A percentile compares a stretch with the other conserved stretches of the same genome.
These are phyloP conservation scores for Chaunax sp. DNA, from an alignment of 2,797 vertebrate genomes.

Conservation along the genomic window DNA sequence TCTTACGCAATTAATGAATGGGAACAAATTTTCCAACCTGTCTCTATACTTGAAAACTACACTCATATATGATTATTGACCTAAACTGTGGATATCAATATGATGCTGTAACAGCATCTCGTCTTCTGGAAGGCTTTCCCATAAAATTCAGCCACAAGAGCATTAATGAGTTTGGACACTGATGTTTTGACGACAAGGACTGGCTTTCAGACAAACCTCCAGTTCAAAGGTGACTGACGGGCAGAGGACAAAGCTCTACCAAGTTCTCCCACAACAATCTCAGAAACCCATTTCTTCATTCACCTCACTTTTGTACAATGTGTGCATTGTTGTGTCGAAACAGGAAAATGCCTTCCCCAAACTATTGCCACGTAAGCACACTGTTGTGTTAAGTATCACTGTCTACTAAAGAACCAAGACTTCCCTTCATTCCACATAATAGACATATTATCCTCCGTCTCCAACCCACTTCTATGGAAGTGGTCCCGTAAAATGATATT, in stretches of 20 bases:
- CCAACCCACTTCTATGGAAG: background rate
- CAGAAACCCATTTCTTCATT: background rate
- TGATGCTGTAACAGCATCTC: background rate
- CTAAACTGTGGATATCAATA: slow-evolving; percentile 13
- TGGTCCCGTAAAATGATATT: slow-evolving; percentile 14
- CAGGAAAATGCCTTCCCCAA: background rate
- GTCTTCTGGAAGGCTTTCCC: slow-evolving; percentile 32
- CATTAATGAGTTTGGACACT: slow-evolving; percentile 2
- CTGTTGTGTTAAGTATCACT: slow-evolving; percentile 1
- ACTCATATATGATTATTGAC: too few relatives aligned
- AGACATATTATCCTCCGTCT: slow-evolving; percentile 2
- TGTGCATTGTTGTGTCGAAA: slow-evolving; percentile 24
- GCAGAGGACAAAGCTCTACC: slow-evolving; percentile 8
- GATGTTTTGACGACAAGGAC: slow-evolving; percentile 17
- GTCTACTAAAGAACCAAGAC: background rate
- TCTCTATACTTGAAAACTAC: too few relatives aligned
- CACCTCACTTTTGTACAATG: slow-evolving; percentile 1
- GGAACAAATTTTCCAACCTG: too few relatives aligned
- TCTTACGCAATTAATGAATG: too few relatives aligned
- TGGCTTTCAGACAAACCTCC: background rate
- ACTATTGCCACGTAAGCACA: slow-evolving; percentile 5
- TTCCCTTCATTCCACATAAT: background rate
- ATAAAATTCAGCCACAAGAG: background rate
- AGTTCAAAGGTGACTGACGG: slow-evolving; percentile 8
- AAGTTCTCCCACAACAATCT: slow-evolving; percentile 2